These are phyloP conservation scores for Lepidostoma basale DNA, from an alignment of 1,140 invertebrate species.

Conservation along the genomic window DNA sequence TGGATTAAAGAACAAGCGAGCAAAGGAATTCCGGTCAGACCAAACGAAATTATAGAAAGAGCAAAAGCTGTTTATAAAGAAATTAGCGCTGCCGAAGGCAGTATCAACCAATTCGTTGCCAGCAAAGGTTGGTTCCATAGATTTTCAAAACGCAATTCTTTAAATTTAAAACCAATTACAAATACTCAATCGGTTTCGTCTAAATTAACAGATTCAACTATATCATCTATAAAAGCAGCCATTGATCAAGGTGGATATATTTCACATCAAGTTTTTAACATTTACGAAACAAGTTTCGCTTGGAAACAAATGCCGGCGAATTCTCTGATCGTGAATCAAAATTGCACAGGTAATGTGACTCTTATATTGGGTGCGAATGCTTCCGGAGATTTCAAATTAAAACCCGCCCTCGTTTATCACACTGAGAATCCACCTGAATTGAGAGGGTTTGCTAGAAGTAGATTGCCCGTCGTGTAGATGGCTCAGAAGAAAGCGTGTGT, in stretches of 20 bases:
- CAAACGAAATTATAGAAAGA: slow-evolving; percentile 3
- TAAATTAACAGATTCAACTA: background rate
- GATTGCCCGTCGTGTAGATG: slow-evolving; percentile 53
- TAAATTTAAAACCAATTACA: background rate
- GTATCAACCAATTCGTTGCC: background rate
- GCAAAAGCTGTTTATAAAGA: background rate
- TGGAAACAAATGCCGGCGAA: slow-evolving; percentile 48
- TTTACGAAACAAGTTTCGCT: slow-evolving; percentile 49
- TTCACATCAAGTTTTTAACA: slow-evolving; percentile 51
- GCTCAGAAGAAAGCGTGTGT: slow-evolving; percentile 54
- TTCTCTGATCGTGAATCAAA: slow-evolving; percentile 47
- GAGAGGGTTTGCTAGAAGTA: slow-evolving; percentile 43
- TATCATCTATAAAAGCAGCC: slow-evolving; percentile 34
- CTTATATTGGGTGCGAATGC: slow-evolving; percentile 53
- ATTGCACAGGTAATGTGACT: slow-evolving; percentile 49
- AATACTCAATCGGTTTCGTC: background rate
- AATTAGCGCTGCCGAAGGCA: background rate
- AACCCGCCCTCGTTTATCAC: slow-evolving; percentile 54
- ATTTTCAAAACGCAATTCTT: background rate
- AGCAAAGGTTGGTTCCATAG: slow-evolving; percentile 25
- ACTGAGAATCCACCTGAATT: slow-evolving; percentile 52
- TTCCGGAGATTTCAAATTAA: slow-evolving; percentile 53
- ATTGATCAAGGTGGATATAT: slow-evolving; percentile 50
- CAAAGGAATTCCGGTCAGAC: background rate
- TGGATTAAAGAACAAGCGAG: background rate